Percentiles rank a stretch among this genome's conserved stretches.
Evolutionary conservation across 2,797 vertebrate genomes (phyloP).

Genomic region (Poecilia velifera): DNA sequence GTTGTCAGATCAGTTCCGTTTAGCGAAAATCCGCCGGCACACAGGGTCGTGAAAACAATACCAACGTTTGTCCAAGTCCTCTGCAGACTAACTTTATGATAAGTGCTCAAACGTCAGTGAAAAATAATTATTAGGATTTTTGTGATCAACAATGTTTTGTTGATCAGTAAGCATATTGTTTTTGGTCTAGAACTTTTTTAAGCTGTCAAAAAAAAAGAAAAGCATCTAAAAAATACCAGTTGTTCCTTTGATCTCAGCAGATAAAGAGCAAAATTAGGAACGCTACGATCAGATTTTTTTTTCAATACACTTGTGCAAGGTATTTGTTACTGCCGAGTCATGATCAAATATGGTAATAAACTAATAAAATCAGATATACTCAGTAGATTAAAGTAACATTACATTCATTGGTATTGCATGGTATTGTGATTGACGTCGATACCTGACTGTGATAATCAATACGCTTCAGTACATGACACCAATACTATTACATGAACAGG

Average conservation of each 20-base stretch:
- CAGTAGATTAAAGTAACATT: neutral
- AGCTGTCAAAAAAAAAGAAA: neutral
- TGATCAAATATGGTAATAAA: neutral
- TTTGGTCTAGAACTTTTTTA: neutral
- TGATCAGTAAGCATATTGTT: no score
- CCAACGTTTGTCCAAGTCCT: neutral
- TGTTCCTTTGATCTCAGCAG: neutral
- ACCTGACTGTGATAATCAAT: neutral
- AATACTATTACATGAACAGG: neutral
- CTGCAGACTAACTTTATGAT: neutral
- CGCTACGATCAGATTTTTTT: neutral
- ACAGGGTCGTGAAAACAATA: neutral
- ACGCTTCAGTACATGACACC: neutral
- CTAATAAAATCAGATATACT: neutral
- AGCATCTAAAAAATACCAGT: neutral
- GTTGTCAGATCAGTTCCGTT: slow-evolving; percentile 19
- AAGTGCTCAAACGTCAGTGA: neutral
- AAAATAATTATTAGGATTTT: neutral
- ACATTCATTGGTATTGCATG: neutral
- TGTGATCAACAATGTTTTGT: neutral
- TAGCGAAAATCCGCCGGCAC: neutral
- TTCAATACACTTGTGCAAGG: neutral
- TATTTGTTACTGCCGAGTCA: neutral
- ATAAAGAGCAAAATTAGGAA: neutral
- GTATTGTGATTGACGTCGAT: neutral